A percentile compares a stretch with the other conserved stretches of the same genome.
Conservation (phyloP, 2,888 invertebrate species). For the Phlogophora meticulosa region DNA sequence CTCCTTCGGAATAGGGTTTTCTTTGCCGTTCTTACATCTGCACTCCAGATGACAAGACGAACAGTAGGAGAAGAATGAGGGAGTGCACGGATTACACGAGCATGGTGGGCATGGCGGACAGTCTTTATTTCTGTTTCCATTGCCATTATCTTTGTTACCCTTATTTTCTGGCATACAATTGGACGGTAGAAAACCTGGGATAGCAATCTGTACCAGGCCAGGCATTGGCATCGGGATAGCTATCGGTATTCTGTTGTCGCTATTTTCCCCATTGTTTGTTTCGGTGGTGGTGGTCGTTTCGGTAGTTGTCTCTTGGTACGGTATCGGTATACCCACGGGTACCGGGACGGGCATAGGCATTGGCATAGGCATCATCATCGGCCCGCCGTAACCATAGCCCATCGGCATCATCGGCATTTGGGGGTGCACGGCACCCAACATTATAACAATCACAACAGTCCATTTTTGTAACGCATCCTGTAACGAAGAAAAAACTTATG, state of each 20-base stretch:
- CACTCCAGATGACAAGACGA: constrained; percentile 83
- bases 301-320: constrained; percentile 46
- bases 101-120: constrained; percentile 86
- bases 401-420: constrained; percentile 66
- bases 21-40: constrained; percentile 73
- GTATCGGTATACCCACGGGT: constrained; percentile 53
- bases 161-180: constrained; percentile 27
- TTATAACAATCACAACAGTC: constrained; percentile 53
- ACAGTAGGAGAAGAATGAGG: constrained; percentile 84
- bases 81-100: constrained; percentile 81
- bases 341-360: constrained; percentile 57
- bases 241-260: constrained; percentile 23
- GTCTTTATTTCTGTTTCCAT: constrained; percentile 44
- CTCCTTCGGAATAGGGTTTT: constrained; percentile 65
- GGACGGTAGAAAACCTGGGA: constrained; percentile 71
- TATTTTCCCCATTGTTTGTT: not conserved
- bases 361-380: constrained; percentile 57
- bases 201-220: constrained; percentile 69
- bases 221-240: constrained; percentile 48
- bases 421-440: constrained; percentile 54
- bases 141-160: constrained; percentile 42
- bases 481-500: constrained; percentile 34
- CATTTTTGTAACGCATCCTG: constrained; percentile 64
- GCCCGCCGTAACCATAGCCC: constrained; percentile 52
- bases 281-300: constrained; percentile 41